Evolutionary conservation across 92 coral and sea anemone species (phyloP), one percentile per base, ranked within the genome.

Genomic region (Desmophyllum pertusum): DNA sequence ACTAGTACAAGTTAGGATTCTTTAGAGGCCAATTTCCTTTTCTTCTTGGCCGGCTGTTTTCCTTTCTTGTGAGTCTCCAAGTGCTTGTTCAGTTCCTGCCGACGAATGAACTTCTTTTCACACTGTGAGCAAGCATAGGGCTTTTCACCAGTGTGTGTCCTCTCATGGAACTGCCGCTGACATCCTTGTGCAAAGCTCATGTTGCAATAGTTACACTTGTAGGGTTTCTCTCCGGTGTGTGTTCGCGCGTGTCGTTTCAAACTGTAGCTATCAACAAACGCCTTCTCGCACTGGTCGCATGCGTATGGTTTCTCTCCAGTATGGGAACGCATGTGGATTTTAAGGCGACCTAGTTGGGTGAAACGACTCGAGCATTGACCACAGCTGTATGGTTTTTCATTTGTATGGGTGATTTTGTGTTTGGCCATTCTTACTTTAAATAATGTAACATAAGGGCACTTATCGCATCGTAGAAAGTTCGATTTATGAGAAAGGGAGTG

Each of bases 201-300:
- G 14, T 57, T 84, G 74, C 92, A 89, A 40, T 71, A 64, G 31
- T 75, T 73, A 25, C 92, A 89, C 59, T 85, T 82, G 78, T 50
- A 38, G 27, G 88, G 83, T 33, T 66, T 85, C 29, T 67, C 71
- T 40, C 81, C 83, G 1, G 81, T 46, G 42, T 86, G 89, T 23
- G 85, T 86, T 45, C 66, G 42, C n/a, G 41, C 27, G 46, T 84
- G 82, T 5, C 63, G 25, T 18, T 41, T 62, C n/a, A 75, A 29
- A 61, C 74, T 62, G 48, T 77, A 62, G 64, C 80, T 33, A 25
- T 74, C 71, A 41, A 77, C 18, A 61, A 84, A 76, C 14, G 61
- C 63, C 35, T 84, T 84, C 35, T 67, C 84, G 61, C 84, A 78
- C 38, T 71, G 51, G 2, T 38, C 43, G 63, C 90, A 73, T 14